These are phyloP conservation scores for Heteronetta atricapilla DNA, from an alignment of 2,113 vertebrate species.

Conservation along the genomic window DNA sequence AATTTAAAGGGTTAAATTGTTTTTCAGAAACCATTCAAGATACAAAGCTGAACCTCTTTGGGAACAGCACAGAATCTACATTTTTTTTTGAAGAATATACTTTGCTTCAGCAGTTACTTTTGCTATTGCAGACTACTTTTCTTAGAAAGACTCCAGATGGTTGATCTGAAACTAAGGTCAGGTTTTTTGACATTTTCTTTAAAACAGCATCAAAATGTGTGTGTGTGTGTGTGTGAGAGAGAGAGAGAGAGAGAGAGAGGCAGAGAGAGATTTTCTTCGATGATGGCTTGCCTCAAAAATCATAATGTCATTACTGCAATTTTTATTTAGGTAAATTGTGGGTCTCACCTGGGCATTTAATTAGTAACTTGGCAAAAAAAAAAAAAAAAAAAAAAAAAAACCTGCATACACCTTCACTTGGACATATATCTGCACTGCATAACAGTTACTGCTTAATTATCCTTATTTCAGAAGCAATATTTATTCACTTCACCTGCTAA, in stretches of 20 bases:
- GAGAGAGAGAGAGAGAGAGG: not conserved
- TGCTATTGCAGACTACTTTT: not conserved
- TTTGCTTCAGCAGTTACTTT: not conserved
- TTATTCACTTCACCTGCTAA: not conserved
- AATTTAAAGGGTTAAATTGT: not conserved
- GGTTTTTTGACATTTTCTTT: not conserved
- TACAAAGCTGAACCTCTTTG: not conserved
- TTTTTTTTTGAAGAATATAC: not conserved
- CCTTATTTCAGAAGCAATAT: not conserved
- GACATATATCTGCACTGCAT: not conserved
- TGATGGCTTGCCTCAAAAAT: not conserved
- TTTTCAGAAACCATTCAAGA: not conserved
- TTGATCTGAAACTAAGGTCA: not conserved
- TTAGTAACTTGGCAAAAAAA: not conserved
- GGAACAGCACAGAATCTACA: not conserved
- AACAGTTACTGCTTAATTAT: slow-evolving; percentile 2
- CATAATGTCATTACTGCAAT: not conserved
- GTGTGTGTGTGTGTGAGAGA: not conserved
- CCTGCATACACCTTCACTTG: not conserved
- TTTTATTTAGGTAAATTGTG: not conserved
- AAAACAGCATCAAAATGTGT: not conserved
- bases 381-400: not conserved
- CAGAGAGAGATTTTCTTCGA: not conserved
- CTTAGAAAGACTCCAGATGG: not conserved
- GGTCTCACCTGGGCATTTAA: not conserved